Base-by-base conservation (phyloP, 2,888 invertebrate species). In the Oscheius sp. region DNA sequence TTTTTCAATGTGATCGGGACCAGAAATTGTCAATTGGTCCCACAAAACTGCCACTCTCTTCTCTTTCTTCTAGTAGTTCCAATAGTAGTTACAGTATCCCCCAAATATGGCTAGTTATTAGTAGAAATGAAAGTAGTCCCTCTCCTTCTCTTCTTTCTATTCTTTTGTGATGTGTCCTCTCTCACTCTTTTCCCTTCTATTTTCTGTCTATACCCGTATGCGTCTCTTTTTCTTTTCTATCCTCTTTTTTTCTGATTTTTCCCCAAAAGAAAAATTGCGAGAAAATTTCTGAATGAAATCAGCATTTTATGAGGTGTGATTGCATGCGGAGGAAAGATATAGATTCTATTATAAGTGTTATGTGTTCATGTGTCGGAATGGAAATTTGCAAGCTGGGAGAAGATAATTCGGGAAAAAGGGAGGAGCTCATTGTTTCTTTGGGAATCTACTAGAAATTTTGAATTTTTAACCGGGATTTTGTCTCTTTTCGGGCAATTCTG, bases 91-190 rank as follows among this genome's bases (percentile, higher is more conserved):
- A 49, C 49, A 3, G 35, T 35, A 35, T 35, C 35, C 35, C 35
- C 9, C 5, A 49, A 49, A 49, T 5, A 49, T 49, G 21, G 49
- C 21, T 55, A 18, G 49, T n/a, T n/a, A 18, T n/a, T 49, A 49
- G 49, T 49, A 18, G 6, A 16, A 13, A n/a, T 18, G 29, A 55
- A n/a, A 29, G 27, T 73, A 72, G 55, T 68, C 61, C 35, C 35
- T 35, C 35, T 35, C 9, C 35, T 35, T 9, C 9, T 35, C 35
- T 56, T 66, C 74, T 46, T 75, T 72, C 70, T 49, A 55, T 43
- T 73, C 71, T 73, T 58, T 64, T 46, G 66, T 55, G 52, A 53
- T 68, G 53, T 52, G n/a, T 25, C 46, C 58, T 46, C 23, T 21
- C 18, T 70, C 35, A 35, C n/a, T n/a, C n/a, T n/a, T 69, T 25